These are phyloP conservation scores for Lipophrys pholis DNA, from an alignment of 2,113 vertebrate species.

Conservation along the genomic window DNA sequence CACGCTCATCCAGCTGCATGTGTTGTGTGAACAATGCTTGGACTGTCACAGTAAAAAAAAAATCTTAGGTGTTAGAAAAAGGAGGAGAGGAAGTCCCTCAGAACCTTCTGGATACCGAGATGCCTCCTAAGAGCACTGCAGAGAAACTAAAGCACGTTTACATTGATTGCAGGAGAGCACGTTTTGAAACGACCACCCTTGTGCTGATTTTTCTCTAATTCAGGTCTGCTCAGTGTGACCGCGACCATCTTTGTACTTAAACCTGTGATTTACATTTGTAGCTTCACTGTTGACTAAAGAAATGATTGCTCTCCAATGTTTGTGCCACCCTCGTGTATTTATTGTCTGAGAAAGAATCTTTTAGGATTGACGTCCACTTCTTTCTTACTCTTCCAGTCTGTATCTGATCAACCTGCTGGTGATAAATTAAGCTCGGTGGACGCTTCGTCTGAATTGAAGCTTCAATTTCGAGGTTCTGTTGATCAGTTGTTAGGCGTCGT, in stretches of 20 bases:
- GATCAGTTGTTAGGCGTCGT: no score
- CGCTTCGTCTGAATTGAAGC: no score
- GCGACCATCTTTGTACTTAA: constrained; percentile 59
- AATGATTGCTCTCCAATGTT: constrained; percentile 37
- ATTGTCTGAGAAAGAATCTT: neutral
- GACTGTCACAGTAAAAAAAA: no score
- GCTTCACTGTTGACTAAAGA: constrained; percentile 66
- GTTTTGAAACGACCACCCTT: neutral
- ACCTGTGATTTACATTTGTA: constrained; percentile 60
- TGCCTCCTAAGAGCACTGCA: constrained; percentile 50
- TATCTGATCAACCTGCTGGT: no score
- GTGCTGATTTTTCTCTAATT: constrained; percentile 46
- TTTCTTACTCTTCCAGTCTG: no score
- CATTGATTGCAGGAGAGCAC: neutral
- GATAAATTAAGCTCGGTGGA: no score
- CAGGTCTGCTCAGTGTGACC: constrained; percentile 40
- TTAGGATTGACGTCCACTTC: no score
- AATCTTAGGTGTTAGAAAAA: no score
- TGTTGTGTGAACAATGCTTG: no score
- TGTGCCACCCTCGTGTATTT: constrained; percentile 16
- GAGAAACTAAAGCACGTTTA: constrained; percentile 13
- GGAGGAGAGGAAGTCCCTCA: constrained; percentile 9
- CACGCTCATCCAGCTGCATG: no score
- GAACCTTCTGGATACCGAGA: constrained; percentile 16
- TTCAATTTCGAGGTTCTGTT: no score